Percentiles rank a stretch among this genome's conserved stretches.
phyloP scores from a whole-genome alignment of 1,140 invertebrate genomes.

The Coelopa frigida region DNA sequence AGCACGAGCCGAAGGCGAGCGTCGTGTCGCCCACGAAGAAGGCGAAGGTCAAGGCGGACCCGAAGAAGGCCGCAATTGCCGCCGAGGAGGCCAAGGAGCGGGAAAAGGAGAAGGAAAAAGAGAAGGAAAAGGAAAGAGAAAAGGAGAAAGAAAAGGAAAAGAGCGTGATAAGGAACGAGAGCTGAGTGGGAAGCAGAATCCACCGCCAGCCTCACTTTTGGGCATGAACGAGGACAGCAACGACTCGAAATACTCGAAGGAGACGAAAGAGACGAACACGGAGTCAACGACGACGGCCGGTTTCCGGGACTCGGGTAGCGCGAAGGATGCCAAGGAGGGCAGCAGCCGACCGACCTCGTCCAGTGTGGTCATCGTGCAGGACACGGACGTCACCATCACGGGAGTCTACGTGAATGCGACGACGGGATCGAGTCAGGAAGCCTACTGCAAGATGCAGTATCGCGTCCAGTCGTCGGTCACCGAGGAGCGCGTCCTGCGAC shows the following conservation, averaged over 20 bases:
- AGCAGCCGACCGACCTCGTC: constrained; percentile 42
- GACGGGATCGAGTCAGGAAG: constrained; percentile 69
- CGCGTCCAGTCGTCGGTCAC: constrained; percentile 47
- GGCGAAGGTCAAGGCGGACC: too few relatives aligned
- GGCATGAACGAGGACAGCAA: constrained; percentile 39
- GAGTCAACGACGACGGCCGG: constrained; percentile 32
- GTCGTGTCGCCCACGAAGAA: too few relatives aligned
- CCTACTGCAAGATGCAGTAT: constrained; percentile 78
- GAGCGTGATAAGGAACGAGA: too few relatives aligned
- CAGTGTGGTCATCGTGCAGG: constrained; percentile 66
- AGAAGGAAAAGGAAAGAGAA: too few relatives aligned
- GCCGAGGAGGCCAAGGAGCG: constrained; percentile 5
- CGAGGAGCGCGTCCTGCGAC: constrained; percentile 50
- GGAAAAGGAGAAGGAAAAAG: too few relatives aligned
- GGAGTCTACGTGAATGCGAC: constrained; percentile 69
- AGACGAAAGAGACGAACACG: constrained; percentile 52
- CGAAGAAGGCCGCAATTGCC: too few relatives aligned
- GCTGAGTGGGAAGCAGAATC: constrained; percentile 42
- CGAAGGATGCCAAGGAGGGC: constrained; percentile 38
- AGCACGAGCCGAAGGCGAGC: constrained; percentile 10
- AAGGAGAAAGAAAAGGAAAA: too few relatives aligned
- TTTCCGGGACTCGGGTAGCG: constrained; percentile 31
- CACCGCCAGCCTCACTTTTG: constrained; percentile 29
- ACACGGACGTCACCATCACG: constrained; percentile 79
- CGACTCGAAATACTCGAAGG: constrained; percentile 49